Evolutionary conservation across 1,140 invertebrate species (phyloP).

Genomic region (Lasioglossum albipes): DNA sequence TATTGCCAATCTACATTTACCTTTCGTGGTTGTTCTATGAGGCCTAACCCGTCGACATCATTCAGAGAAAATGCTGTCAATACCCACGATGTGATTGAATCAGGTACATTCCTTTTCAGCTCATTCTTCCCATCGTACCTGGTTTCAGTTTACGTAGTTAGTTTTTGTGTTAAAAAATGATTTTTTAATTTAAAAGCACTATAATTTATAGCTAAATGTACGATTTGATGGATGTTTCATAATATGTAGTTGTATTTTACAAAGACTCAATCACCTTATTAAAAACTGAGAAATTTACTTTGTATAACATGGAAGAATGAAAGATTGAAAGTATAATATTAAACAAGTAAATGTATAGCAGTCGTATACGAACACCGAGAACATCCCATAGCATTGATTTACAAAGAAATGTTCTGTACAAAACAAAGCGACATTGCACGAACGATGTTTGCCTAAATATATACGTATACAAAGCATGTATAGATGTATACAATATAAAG

Average conservation of each 20-base stretch:
- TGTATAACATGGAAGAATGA: slow-evolving; percentile 6
- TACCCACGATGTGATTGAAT: slow-evolving; percentile 95
- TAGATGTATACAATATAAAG: slow-evolving; percentile 19
- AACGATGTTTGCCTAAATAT: slow-evolving; percentile 42
- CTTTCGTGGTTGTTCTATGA: slow-evolving; percentile 86
- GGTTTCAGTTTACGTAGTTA: slow-evolving; percentile 30
- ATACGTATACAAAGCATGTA: slow-evolving; percentile 49
- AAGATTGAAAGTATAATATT: slow-evolving; percentile 7
- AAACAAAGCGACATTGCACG: slow-evolving; percentile 39
- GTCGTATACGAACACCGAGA: slow-evolving; percentile 10
- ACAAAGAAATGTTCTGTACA: slow-evolving; percentile 30
- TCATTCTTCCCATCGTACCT: slow-evolving; percentile 82
- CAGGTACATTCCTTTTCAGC: slow-evolving; percentile 85
- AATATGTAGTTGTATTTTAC: background rate
- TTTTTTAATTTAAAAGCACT: background rate
- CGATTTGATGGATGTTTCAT: background rate
- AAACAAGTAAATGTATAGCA: slow-evolving; percentile 8
- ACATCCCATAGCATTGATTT: slow-evolving; percentile 19
- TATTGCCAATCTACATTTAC: slow-evolving; percentile 68
- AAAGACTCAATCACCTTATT: background rate
- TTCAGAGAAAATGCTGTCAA: slow-evolving; percentile 96
- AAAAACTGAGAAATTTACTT: slow-evolving; percentile 15
- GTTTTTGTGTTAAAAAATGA: background rate
- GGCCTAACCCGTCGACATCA: slow-evolving; percentile 89
- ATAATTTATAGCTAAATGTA: background rate